Conservation (phyloP, 2,113 vertebrate species). For the Colistium nudipinnis region DNA sequence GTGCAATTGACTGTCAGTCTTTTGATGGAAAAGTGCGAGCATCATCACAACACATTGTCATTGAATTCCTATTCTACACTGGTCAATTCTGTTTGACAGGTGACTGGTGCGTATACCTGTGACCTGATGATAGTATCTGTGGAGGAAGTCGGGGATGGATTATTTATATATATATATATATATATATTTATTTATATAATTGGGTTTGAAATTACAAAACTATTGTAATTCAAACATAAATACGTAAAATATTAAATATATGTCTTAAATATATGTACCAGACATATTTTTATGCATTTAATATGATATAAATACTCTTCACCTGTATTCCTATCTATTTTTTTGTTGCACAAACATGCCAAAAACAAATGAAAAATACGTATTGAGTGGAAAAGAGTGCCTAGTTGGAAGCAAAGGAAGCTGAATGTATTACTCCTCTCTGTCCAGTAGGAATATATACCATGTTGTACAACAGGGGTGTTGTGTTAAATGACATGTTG, state of each 20-base stretch:
- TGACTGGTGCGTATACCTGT: constrained; percentile 48
- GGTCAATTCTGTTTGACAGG: constrained; percentile 53
- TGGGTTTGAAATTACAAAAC: too few relatives aligned
- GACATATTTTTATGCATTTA: too few relatives aligned
- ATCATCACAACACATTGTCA: constrained; percentile 46
- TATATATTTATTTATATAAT: too few relatives aligned
- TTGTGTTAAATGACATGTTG: constrained; percentile 42
- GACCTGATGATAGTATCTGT: constrained; percentile 51
- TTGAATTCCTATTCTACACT: constrained; percentile 63
- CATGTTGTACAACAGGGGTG: constrained; percentile 29
- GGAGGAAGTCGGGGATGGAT: constrained; percentile 16
- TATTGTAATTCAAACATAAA: too few relatives aligned
- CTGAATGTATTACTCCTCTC: constrained; percentile 2
- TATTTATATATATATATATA: too few relatives aligned
- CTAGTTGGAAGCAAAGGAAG: not conserved
- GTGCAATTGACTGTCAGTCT: constrained; percentile 43
- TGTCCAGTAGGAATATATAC: constrained; percentile 17
- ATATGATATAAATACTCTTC: too few relatives aligned
- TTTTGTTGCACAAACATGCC: constrained; percentile 11
- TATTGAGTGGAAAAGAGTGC: too few relatives aligned
- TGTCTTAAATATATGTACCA: too few relatives aligned
- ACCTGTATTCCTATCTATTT: too few relatives aligned
- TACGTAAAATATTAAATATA: too few relatives aligned
- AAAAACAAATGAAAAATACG: constrained; percentile 8
- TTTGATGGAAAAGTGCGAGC: constrained; percentile 52